Evolutionary conservation across 35 echinoderm and acorn worm genomes (phyloP).

Genomic region (Lytechinus pictus): DNA sequence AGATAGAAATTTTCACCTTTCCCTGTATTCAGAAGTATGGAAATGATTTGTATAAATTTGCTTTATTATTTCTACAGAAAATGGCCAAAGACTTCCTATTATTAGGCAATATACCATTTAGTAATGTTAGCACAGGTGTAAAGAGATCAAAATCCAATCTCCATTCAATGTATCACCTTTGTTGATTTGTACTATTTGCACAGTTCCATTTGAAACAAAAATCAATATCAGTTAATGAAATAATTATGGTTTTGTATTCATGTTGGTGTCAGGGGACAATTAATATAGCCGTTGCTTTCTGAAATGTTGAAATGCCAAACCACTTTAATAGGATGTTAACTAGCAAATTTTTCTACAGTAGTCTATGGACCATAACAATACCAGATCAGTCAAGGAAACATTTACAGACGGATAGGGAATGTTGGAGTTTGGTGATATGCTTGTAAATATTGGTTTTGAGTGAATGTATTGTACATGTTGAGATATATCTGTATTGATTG

Average conservation of each 20-base stretch:
- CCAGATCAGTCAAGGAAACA: not conserved
- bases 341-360: not conserved
- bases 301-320: not conserved
- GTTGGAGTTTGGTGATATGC: not conserved
- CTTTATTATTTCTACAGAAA: not conserved
- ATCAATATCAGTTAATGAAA: not conserved
- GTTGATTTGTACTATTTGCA: not conserved
- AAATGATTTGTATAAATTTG: conserved; percentile 21
- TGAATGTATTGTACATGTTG: not conserved
- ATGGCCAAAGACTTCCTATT: conserved; percentile 3
- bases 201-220: not conserved
- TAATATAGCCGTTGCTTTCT: not conserved
- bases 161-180: not conserved
- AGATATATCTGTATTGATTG: not conserved
- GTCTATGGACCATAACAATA: not conserved
- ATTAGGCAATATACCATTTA: not conserved
- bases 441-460: not conserved
- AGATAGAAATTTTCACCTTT: not conserved
- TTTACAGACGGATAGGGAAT: not conserved
- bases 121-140: not conserved
- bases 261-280: not conserved
- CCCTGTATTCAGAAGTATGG: not conserved
- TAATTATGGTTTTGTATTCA: not conserved
- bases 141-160: not conserved
- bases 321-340: not conserved